A percentile compares a stretch with the other conserved stretches of the same genome.
Evolutionary conservation across 2,888 invertebrate species (phyloP).

Genomic region (Cerastis leucographa): DNA sequence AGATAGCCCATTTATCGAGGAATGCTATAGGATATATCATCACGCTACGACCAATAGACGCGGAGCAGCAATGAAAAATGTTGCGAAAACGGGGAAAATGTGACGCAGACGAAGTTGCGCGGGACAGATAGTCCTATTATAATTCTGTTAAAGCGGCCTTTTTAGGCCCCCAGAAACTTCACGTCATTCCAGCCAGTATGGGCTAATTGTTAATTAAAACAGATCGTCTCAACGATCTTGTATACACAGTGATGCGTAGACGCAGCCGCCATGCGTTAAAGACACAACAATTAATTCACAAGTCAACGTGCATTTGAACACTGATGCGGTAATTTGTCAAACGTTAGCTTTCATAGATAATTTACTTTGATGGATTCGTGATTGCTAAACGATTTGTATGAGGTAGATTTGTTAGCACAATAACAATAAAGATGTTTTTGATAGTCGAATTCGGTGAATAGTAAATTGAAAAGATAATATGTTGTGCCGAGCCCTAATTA

Average conservation of each 20-base stretch:
- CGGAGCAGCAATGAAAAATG: too few relatives aligned
- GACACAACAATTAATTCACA: slow-evolving; percentile 17
- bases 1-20: too few relatives aligned
- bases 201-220: slow-evolving; percentile 26
- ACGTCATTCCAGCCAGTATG: neutral
- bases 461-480: neutral
- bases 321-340: slow-evolving; percentile 6
- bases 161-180: too few relatives aligned
- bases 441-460: neutral
- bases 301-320: slow-evolving; percentile 4
- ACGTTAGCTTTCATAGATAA: slow-evolving; percentile 4
- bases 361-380: neutral
- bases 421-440: neutral
- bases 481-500: neutral
- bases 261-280: slow-evolving; percentile 20
- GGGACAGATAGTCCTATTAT: too few relatives aligned
- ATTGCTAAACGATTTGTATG: neutral
- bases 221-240: neutral
- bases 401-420: neutral
- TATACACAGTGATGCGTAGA: slow-evolving; percentile 13
- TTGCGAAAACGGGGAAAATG: too few relatives aligned
- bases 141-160: too few relatives aligned
- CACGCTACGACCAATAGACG: too few relatives aligned
- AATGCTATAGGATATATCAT: too few relatives aligned
- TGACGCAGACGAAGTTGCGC: too few relatives aligned